Conservation (phyloP, 2,797 vertebrate genomes). For the Poliocrania exsul region DNA sequence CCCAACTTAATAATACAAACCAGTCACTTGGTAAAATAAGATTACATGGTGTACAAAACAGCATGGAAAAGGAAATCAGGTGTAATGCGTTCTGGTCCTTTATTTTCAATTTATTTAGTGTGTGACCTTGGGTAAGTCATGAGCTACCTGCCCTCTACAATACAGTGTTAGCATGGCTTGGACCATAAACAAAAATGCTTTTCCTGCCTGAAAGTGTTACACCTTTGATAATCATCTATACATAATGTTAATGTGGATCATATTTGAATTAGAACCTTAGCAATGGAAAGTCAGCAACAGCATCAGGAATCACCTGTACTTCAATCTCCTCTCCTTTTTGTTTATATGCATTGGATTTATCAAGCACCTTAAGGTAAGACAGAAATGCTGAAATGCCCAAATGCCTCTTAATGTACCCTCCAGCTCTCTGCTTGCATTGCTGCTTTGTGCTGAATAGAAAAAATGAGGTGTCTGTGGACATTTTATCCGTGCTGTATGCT, state of each 20-base stretch:
- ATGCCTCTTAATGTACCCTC: neutral
- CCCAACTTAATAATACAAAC: neutral
- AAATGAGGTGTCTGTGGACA: neutral
- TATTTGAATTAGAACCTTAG: neutral
- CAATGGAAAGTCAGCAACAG: neutral
- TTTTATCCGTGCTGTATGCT: neutral
- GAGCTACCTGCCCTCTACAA: neutral
- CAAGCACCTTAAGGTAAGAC: constrained; percentile 4
- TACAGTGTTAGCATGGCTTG: neutral
- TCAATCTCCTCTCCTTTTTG: neutral
- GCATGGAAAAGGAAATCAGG: neutral
- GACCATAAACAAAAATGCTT: neutral
- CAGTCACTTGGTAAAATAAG: neutral
- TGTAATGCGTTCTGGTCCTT: neutral
- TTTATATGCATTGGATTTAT: constrained; percentile 15
- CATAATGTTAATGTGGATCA: neutral
- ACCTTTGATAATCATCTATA: neutral
- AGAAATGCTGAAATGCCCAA: constrained; percentile 51
- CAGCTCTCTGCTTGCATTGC: neutral
- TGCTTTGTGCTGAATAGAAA: constrained; percentile 16
- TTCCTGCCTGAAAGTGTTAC: neutral
- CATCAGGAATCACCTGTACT: neutral
- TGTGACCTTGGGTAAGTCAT: neutral
- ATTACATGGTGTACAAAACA: neutral
- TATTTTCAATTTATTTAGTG: neutral